Percentiles rank a stretch among this genome's conserved stretches.
Evolutionary conservation across 2,797 vertebrate genomes (phyloP).

Genomic region (Amblyraja radiata): DNA sequence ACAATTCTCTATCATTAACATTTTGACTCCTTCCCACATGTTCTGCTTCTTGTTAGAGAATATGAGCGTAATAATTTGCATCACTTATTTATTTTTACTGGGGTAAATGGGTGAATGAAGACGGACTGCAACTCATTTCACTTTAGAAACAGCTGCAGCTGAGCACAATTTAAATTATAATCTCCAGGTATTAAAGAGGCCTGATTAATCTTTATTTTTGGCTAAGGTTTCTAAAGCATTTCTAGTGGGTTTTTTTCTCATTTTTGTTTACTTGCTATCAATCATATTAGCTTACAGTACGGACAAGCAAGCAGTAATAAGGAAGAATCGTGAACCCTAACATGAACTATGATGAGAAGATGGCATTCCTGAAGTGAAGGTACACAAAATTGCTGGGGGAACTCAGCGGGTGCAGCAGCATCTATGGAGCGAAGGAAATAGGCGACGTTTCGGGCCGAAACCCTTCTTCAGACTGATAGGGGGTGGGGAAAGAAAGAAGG

Average conservation of each 20-base stretch:
- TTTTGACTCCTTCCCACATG: neutral
- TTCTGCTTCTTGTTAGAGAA: neutral
- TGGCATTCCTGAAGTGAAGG: neutral
- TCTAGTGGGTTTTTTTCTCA: neutral
- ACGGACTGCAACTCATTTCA: neutral
- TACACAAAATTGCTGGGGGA: too few species aligned
- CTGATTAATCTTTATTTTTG: slow-evolving; percentile 4
- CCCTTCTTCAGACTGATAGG: too few species aligned
- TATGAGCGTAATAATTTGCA: neutral
- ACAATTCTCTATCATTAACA: neutral
- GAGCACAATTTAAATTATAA: slow-evolving; percentile 1
- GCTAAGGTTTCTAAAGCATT: neutral
- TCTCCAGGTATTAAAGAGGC: slow-evolving; percentile 1
- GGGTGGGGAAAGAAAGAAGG: too few species aligned
- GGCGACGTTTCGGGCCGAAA: too few species aligned
- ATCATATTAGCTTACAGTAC: neutral
- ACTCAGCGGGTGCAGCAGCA: too few species aligned
- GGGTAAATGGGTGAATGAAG: slow-evolving; percentile 1
- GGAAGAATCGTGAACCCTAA: neutral
- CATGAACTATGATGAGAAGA: neutral
- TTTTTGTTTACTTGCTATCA: neutral
- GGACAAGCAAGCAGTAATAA: neutral
- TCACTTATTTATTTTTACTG: slow-evolving; percentile 18
- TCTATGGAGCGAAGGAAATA: too few species aligned
- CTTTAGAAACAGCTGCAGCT: slow-evolving; percentile 10